Conservation (phyloP, 2,797 vertebrate genomes). For the Rallus crepitans region DNA sequence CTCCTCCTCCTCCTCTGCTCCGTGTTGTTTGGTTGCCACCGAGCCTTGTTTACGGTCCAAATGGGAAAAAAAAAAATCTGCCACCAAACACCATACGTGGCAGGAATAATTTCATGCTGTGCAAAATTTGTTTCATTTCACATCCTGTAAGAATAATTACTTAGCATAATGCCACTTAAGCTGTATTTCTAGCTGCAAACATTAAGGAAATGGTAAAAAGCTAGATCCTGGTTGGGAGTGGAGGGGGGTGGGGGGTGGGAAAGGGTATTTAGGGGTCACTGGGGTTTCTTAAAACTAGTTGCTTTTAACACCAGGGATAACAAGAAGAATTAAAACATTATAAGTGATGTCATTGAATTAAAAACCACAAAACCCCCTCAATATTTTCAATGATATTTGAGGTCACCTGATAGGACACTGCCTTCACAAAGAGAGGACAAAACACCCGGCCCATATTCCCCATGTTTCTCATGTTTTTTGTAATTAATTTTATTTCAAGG, state of each 20-base stretch:
- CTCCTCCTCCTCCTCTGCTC: not conserved
- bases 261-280: not conserved
- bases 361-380: not conserved
- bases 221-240: constrained; percentile 16
- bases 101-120: constrained; percentile 83
- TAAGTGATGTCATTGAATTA: not conserved
- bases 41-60: constrained; percentile 70
- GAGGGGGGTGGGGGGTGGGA: not conserved
- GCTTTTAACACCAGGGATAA: not conserved
- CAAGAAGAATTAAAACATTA: not conserved
- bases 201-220: constrained; percentile 74
- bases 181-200: constrained; percentile 81
- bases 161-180: constrained; percentile 85
- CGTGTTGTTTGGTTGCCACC: constrained; percentile 25
- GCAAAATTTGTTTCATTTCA: constrained; percentile 83
- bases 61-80: constrained; percentile 71
- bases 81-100: constrained; percentile 73
- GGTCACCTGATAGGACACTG: accelerated
- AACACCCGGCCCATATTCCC: accelerated
- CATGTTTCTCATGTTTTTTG: not conserved
- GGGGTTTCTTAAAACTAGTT: not conserved
- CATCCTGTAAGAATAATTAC: constrained; percentile 84
- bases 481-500: constrained; percentile 29
- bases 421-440: not conserved
- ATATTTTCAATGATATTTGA: not conserved